These are phyloP conservation scores for Cotesia congregata DNA, from an alignment of 2,888 invertebrate genomes.

Conservation along the genomic window DNA sequence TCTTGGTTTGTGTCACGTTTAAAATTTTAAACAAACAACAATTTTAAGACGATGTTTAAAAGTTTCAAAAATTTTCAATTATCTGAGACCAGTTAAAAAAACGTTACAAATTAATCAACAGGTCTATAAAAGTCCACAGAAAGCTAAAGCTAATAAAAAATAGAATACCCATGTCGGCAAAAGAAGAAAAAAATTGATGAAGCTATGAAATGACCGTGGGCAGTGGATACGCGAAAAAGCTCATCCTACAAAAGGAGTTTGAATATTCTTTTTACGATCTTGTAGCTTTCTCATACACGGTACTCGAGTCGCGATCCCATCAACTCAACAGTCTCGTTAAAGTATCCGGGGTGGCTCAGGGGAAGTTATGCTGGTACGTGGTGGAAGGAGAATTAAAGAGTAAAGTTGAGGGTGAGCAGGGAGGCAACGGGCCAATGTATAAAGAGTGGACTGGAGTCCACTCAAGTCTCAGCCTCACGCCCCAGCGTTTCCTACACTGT, in stretches of 20 bases:
- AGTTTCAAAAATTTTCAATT: too few relatives aligned
- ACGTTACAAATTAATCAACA: neutral
- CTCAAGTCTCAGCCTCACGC: conserved; percentile 37
- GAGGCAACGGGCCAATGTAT: neutral
- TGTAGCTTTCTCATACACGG: conserved; percentile 22
- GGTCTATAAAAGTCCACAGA: conserved; percentile 9
- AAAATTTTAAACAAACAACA: too few relatives aligned
- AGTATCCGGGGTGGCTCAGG: conserved; percentile 37
- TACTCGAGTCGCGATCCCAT: conserved; percentile 5
- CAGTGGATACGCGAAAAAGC: neutral
- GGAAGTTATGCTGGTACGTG: neutral
- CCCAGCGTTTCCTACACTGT: conserved; percentile 20
- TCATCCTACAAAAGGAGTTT: neutral
- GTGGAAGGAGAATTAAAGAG: conserved; percentile 15
- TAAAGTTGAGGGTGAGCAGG: conserved; percentile 23
- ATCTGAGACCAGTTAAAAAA: too few relatives aligned
- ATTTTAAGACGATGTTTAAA: too few relatives aligned
- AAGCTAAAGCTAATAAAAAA: conserved; percentile 33
- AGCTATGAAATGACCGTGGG: conserved; percentile 23
- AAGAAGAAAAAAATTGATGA: conserved; percentile 28
- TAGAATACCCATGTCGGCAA: conserved; percentile 14
- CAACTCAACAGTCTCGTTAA: conserved; percentile 41
- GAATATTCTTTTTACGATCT: conserved; percentile 36
- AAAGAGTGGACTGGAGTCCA: conserved; percentile 15
- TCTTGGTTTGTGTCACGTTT: too few relatives aligned